phyloP scores from a whole-genome alignment of 64 coral and sea anemone genomes.

The Montipora efflorescens region DNA sequence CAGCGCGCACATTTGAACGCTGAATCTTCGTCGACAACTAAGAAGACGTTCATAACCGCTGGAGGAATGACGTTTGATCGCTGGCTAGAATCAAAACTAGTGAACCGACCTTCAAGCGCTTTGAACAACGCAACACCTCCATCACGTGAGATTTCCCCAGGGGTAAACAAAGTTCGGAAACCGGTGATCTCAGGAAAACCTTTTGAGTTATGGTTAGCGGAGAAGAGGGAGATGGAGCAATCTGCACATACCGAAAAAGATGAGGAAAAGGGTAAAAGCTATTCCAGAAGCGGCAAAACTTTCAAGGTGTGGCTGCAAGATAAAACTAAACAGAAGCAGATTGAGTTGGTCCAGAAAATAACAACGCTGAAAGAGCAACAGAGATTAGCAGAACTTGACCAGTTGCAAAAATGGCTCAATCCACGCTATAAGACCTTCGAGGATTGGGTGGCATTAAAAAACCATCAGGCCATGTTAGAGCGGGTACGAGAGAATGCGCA shows the following conservation, averaged over 20 bases:
- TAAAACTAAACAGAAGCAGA: slow-evolving; percentile 88
- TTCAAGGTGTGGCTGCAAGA: slow-evolving; percentile 83
- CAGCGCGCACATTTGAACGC: slow-evolving; percentile 29
- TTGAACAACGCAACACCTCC: slow-evolving; percentile 43
- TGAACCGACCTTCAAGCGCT: slow-evolving; percentile 31
- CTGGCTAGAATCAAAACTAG: slow-evolving; percentile 82
- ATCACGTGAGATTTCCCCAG: slow-evolving; percentile 7
- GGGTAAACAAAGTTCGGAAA: slow-evolving; percentile 30
- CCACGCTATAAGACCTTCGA: slow-evolving; percentile 83
- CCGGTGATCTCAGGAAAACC: slow-evolving; percentile 69
- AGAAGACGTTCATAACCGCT: slow-evolving; percentile 76
- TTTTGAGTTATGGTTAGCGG: slow-evolving; percentile 81
- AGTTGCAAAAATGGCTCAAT: slow-evolving; percentile 70
- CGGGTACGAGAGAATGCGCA: slow-evolving; percentile 66
- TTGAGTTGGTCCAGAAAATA: slow-evolving; percentile 83
- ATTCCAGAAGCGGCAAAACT: slow-evolving; percentile 61
- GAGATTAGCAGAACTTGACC: slow-evolving; percentile 63
- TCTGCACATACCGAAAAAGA: neutral
- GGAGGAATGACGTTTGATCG: slow-evolving; percentile 87
- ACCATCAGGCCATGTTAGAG: slow-evolving; percentile 72
- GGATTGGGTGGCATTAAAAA: slow-evolving; percentile 87
- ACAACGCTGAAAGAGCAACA: slow-evolving; percentile 79
- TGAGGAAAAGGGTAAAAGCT: slow-evolving; percentile 13
- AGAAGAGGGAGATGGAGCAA: slow-evolving; percentile 58
- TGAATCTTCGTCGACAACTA: slow-evolving; percentile 54